Base-by-base conservation (phyloP, 2,113 vertebrate species). In the Ramphastos sulfuratus region DNA sequence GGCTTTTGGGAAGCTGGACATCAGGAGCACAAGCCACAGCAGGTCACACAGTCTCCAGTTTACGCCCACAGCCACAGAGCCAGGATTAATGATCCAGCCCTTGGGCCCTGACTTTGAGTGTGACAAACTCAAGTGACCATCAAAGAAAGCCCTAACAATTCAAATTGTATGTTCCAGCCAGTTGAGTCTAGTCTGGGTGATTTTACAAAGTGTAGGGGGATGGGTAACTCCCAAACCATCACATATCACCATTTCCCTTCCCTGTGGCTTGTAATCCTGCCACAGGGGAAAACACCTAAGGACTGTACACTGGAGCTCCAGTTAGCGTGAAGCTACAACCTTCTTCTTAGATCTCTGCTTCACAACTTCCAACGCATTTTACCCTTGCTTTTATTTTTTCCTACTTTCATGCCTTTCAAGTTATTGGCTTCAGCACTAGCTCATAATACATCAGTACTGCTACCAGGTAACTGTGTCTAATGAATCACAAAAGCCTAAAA, bases 401-500 rank as follows among this genome's bases (percentile, higher is more conserved):
- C 33, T 87, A 8, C n/a, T 90, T 84, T 84, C 39, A n/a, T 33
- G 27, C 4, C 30, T 94, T 94, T 79, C 73, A 90, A 39, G 73
- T 61, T 23, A 84, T 24, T 10, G 87, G 44, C 70, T 58, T 86
- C 31, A 84, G 55, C 31, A 9, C 39, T 77, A 76, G 76, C 52
- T 91, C 27, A 16, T 19, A 78, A 48, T 19, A 58, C 6, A 4
- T 52, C 73, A 46, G 54, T 54, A 28, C 18, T 86, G 78, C 48
- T 82, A 17, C 54, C 86, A 88, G 56, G 44, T n/a, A 78, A 72
- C 59, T 39, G 13, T 50, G 54, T 27, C 28, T 90, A 87, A 83
- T 61, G 67, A 90, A 81, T 81, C 66, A 74, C 70, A 87, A 78
- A 94, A 86, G 39, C 31, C 33, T 65, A 46, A 84, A 75, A 78